Conservation (phyloP, 23 tunicate species). For the Trididemnum nubilum region DNA sequence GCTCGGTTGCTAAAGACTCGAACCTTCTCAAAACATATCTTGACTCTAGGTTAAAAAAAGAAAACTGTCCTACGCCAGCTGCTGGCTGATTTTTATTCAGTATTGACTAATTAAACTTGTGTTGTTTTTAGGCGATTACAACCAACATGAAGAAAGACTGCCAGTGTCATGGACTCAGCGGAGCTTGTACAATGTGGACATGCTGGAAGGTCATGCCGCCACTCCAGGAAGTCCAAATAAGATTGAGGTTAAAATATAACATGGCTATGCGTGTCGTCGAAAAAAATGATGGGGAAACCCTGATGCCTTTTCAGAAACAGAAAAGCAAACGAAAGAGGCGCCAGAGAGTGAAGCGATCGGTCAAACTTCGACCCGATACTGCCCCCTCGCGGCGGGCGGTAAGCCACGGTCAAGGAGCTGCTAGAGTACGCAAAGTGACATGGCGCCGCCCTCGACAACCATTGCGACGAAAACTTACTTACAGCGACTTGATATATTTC, state of each 20-base stretch:
- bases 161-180: constrained; percentile 71
- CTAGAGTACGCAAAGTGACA: not conserved
- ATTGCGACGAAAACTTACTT: not conserved
- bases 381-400: no score
- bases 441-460: not conserved
- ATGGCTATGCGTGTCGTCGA: constrained; percentile 47
- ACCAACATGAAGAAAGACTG: constrained; percentile 33
- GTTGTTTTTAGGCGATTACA: constrained; percentile 1
- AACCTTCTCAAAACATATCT: no score
- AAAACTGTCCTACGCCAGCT: no score
- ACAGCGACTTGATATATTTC: constrained; percentile 33
- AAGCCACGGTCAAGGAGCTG: not conserved
- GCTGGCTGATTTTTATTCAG: no score
- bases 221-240: constrained; percentile 33
- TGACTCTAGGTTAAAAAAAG: no score
- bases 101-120: no score
- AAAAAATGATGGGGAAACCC: constrained; percentile 34
- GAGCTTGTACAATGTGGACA: constrained; percentile 54
- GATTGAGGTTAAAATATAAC: constrained; percentile 40
- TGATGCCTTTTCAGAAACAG: constrained; percentile 9
- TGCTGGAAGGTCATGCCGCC: constrained; percentile 61
- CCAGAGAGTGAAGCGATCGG: constrained; percentile 1
- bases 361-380: not conserved
- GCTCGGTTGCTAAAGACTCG: no score
- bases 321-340: not conserved